Base-by-base conservation (phyloP, 2,888 invertebrate genomes). In the Diarsia dahlii region DNA sequence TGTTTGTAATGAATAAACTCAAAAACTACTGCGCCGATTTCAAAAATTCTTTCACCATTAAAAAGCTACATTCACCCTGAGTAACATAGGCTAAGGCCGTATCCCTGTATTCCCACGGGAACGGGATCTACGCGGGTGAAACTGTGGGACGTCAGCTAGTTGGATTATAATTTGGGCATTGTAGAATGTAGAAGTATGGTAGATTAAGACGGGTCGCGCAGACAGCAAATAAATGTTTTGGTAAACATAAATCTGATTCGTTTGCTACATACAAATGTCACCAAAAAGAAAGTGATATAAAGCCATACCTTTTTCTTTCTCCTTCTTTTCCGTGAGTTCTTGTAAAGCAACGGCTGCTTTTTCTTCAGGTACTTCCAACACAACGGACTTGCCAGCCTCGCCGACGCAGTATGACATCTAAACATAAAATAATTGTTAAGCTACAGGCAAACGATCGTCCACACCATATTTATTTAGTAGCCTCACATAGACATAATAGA, bases 401-500 rank as follows among this genome's bases (percentile, higher is more conserved):
- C 99, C 99, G 46, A 98, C 98, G 88, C 99, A 99, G 91, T 99
- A 99, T 0, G 98, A 98, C 96, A 98, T 98, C 97, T 98, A 34
- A 89, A 54, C 93, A 93, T 48, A 58, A 39, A 67, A 46, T 46
- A 52, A 82, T 23, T 18, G 28, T 58, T 58, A 8, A 28, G 3
- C 1, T 9, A 58, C 58, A 58, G 58, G 9, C 15, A 18, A 58
- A 58, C n/a, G n/a, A n/a, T n/a, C n/a, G n/a, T n/a, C n/a, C n/a
- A n/a, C n/a, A n/a, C n/a, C n/a, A n/a, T n/a, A n/a, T n/a, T n/a
- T n/a, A n/a, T n/a, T n/a, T n/a, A n/a, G n/a, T n/a, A n/a, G n/a
- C n/a, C n/a, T n/a, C n/a, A n/a, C n/a, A n/a, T n/a, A n/a, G n/a
- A n/a, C n/a, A n/a, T n/a, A n/a, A n/a, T n/a, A n/a, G n/a, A n/a